Base-by-base conservation (phyloP, 2,888 invertebrate species). In the Aleiodes testaceus region DNA sequence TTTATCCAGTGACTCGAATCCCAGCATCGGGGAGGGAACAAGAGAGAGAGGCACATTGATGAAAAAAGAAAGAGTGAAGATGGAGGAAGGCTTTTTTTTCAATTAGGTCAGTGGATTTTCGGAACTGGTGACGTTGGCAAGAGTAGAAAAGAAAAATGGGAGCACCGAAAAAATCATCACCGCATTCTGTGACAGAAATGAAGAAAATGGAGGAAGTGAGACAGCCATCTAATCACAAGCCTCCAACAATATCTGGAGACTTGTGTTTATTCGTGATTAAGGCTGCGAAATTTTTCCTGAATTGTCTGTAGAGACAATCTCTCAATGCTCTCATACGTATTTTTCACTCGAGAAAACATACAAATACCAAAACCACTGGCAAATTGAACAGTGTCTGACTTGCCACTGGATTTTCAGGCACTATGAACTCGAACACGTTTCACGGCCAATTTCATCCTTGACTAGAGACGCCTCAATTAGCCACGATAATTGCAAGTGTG, bases 381-480 rank as follows among this genome's bases (percentile, higher is more conserved):
- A 74, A 77, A 75, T 75, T 75, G 74, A 74, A 75, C 73, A 44
- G 69, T 72, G 70, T 74, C 70, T 68, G 70, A 36, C 59, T 53
- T 53, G 36, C 59, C 36, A 42, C 59, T 73, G 42, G 59, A 59
- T 63, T 63, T 45, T 52, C 70, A 69, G 53, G 66, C 63, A 69
- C 44, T 49, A 65, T 64, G 69, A 64, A 74, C 69, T 71, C 66
- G 71, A 70, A 67, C 74, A 74, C 74, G 77, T 76, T 72, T 78
- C 75, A 76, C 73, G 72, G 73, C 67, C 77, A 80, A 79, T 80
- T 79, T 79, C 75, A 76, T 74, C 75, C 78, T 78, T 74, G 75
- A 75, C 70, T 70, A 76, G 77, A 77, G 79, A 74, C 72, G 69
- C 76, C 55, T 75, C 78, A 79, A 80, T 78, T 78, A 80, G 78